Conservation (phyloP, 1,140 invertebrate genomes). For the Thaumetopoea pityocampa region DNA sequence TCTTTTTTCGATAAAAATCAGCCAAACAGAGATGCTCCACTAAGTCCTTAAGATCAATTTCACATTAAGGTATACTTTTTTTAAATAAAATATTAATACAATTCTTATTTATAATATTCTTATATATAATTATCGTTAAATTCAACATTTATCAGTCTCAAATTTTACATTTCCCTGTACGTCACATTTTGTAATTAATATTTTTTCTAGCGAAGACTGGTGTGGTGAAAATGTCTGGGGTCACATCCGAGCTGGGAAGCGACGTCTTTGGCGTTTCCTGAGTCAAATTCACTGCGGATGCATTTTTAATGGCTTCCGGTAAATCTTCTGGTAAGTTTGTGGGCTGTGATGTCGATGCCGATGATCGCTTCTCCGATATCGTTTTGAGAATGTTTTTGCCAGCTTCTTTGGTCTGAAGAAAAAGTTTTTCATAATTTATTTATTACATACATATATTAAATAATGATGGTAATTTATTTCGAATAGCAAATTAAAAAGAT, state of each 20-base stretch:
- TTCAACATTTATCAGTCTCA: slow-evolving; percentile 12
- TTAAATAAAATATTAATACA: no score
- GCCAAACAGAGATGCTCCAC: no score
- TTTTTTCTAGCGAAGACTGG: slow-evolving; percentile 48
- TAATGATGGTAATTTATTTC: no score
- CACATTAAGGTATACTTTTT: no score
- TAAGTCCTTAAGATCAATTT: no score
- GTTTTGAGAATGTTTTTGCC: slow-evolving; percentile 91
- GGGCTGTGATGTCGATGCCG: slow-evolving; percentile 34
- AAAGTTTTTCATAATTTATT: no score
- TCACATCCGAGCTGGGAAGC: slow-evolving; percentile 44
- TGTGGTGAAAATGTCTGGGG: slow-evolving; percentile 57
- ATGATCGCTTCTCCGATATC: slow-evolving; percentile 77
- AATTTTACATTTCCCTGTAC: slow-evolving; percentile 27
- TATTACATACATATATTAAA: no score
- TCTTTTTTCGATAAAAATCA: no score
- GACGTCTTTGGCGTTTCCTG: slow-evolving; percentile 53
- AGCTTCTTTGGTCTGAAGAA: slow-evolving; percentile 89
- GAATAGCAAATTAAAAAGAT: no score
- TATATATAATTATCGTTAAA: slow-evolving; percentile 5
- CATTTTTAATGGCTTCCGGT: slow-evolving; percentile 56
- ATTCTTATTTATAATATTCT: no score
- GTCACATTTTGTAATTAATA: slow-evolving; percentile 63
- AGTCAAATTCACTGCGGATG: slow-evolving; percentile 35
- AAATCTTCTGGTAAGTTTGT: slow-evolving; percentile 44